These are phyloP conservation scores for Noctua pronuba DNA, from an alignment of 2,888 invertebrate genomes.

Conservation along the genomic window DNA sequence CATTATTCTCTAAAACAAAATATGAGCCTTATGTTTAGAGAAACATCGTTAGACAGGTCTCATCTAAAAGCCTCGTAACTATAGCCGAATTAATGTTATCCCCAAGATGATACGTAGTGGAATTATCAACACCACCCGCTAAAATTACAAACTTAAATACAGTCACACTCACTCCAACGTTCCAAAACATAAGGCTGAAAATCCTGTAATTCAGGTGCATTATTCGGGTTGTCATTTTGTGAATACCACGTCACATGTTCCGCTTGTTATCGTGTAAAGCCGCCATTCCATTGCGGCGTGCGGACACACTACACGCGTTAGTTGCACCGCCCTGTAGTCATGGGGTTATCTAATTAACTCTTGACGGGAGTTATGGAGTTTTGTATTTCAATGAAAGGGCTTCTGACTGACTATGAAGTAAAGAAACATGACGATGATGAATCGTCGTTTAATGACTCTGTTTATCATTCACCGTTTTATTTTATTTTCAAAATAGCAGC, in stretches of 20 bases:
- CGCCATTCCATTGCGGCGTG: slow-evolving; percentile 10
- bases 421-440: neutral
- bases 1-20: slow-evolving; percentile 30
- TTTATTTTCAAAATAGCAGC: neutral
- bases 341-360: slow-evolving; percentile 31
- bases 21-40: slow-evolving; percentile 28
- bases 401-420: too few relatives aligned
- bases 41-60: slow-evolving; percentile 26
- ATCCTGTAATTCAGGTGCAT: neutral
- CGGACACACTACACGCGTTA: slow-evolving; percentile 40
- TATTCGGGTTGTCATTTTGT: slow-evolving; percentile 26
- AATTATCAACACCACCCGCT: slow-evolving; percentile 47
- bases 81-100: slow-evolving; percentile 48
- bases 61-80: slow-evolving; percentile 43
- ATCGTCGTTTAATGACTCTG: neutral
- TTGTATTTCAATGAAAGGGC: slow-evolving; percentile 12
- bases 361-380: neutral
- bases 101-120: slow-evolving; percentile 46
- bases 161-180: neutral
- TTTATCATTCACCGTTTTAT: neutral
- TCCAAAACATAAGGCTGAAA: neutral
- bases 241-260: slow-evolving; percentile 41
- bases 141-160: slow-evolving; percentile 20
- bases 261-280: slow-evolving; percentile 50
- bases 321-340: slow-evolving; percentile 8